Percentiles rank a stretch among this genome's conserved stretches.
Evolutionary conservation across 2,113 vertebrate genomes (phyloP).

Genomic region (Micronycteris hirsuta): DNA sequence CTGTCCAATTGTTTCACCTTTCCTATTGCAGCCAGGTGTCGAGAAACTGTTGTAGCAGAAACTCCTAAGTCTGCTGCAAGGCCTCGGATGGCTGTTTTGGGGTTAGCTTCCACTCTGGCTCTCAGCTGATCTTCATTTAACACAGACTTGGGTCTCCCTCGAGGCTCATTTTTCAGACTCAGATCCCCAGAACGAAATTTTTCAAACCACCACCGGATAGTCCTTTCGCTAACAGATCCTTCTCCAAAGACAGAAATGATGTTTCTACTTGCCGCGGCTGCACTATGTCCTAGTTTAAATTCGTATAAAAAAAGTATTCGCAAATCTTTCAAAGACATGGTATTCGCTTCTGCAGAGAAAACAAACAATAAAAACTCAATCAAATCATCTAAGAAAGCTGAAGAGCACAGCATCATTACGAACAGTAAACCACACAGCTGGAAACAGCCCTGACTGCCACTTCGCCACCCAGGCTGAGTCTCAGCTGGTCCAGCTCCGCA

Average conservation of each 20-base stretch:
- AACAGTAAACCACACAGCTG: not conserved
- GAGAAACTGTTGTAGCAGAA: not conserved
- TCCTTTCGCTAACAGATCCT: conserved; percentile 25
- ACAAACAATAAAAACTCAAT: not conserved
- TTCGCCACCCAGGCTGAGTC: not conserved
- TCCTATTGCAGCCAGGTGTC: not conserved
- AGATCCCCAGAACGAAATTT: conserved; percentile 32
- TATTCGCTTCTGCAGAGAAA: conserved; percentile 15
- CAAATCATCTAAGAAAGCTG: not conserved
- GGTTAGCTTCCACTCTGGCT: not conserved
- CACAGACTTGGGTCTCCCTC: not conserved
- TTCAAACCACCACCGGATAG: not conserved
- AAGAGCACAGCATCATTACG: not conserved
- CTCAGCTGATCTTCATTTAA: not conserved
- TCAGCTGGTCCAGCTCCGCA: not conserved
- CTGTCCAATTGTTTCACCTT: conserved; percentile 26
- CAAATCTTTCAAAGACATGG: conserved; percentile 8
- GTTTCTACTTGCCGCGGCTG: conserved; percentile 10
- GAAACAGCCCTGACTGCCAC: not conserved
- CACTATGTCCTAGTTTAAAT: conserved; percentile 26
- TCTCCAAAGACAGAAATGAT: conserved; percentile 10
- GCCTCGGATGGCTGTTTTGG: not conserved
- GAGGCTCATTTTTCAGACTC: conserved; percentile 35
- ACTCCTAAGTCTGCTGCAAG: not conserved
- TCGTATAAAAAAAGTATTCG: conserved; percentile 19